Evolutionary conservation across 2,113 vertebrate genomes (phyloP).

Genomic region (Dasypus novemcinctus): DNA sequence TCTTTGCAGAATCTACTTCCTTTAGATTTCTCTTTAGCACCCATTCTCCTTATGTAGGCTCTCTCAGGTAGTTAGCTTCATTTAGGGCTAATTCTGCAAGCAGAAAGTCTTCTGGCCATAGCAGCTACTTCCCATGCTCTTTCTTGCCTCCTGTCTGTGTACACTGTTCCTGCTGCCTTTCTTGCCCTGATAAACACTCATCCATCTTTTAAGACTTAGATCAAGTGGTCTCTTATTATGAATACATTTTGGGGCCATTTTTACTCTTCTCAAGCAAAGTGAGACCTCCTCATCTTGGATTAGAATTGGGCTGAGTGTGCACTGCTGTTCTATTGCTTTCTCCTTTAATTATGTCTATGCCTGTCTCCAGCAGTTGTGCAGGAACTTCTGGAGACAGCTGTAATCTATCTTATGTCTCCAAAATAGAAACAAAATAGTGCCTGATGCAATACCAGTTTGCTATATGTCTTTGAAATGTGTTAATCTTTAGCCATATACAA

Average conservation of each 20-base stretch:
- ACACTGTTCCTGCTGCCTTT: neutral
- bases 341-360: neutral
- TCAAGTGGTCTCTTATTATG: neutral
- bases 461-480: neutral
- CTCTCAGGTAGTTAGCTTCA: neutral
- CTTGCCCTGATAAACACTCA: neutral
- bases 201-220: neutral
- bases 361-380: neutral
- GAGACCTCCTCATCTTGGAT: neutral
- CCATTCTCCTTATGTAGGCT: neutral
- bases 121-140: accelerated
- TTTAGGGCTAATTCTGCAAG: accelerated
- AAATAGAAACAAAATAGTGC: neutral
- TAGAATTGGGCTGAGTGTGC: neutral
- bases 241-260: neutral
- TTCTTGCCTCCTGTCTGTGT: neutral
- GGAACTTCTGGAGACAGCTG: neutral
- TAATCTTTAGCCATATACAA: neutral
- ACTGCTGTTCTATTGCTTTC: neutral
- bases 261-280: neutral
- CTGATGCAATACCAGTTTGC: neutral
- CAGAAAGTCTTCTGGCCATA: neutral
- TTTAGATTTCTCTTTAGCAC: neutral
- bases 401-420: neutral
- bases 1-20: neutral